Evolutionary conservation across 2,797 vertebrate genomes (phyloP).

Genomic region (Ceryle rudis): DNA sequence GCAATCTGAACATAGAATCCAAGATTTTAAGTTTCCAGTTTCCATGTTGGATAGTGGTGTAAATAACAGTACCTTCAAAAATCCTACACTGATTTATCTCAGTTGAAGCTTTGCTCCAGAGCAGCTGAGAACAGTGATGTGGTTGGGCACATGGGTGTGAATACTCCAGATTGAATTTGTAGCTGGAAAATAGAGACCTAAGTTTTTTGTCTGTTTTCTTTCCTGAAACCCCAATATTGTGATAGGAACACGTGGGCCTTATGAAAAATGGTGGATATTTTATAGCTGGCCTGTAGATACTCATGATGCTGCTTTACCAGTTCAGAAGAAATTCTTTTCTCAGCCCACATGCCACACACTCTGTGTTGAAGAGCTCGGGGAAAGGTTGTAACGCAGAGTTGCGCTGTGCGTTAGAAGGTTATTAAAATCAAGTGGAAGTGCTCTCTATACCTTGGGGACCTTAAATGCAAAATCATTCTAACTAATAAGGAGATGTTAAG

Average conservation of each 20-base stretch:
- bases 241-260: accelerated
- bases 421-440: not conserved
- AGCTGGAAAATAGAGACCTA: not conserved
- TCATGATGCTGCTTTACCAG: accelerated
- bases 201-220: not conserved
- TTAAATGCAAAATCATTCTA: not conserved
- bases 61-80: not conserved
- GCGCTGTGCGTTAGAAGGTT: not conserved
- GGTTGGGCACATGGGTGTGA: not conserved
- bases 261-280: accelerated
- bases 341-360: accelerated
- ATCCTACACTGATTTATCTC: accelerated
- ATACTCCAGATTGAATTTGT: not conserved
- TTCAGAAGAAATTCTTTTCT: not conserved
- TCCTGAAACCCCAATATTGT: accelerated
- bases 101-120: not conserved
- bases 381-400: accelerated
- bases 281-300: not conserved
- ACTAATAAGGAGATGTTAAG: not conserved
- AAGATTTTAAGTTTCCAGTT: not conserved
- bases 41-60: not conserved
- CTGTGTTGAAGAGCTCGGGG: accelerated
- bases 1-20: not conserved
- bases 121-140: not conserved
- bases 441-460: not conserved